Conservation (phyloP, 2,113 vertebrate genomes). For the Eurypyga helias region DNA sequence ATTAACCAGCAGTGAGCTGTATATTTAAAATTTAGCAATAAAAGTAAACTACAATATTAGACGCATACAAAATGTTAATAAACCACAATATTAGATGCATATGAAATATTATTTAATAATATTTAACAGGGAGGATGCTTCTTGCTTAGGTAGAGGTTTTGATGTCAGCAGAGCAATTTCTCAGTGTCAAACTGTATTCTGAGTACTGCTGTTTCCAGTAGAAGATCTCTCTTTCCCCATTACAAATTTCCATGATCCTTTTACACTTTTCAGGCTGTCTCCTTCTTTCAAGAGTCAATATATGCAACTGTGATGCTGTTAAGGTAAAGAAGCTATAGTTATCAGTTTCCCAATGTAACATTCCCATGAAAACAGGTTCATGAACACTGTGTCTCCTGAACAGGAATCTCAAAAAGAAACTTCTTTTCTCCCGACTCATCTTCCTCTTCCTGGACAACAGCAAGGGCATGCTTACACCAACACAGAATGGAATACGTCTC, state of each 20-base stretch:
- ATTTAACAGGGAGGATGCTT: not conserved
- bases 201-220: not conserved
- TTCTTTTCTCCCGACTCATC: not conserved
- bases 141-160: not conserved
- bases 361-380: not conserved
- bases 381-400: not conserved
- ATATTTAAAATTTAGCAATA: not conserved
- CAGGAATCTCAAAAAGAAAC: not conserved
- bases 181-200: not conserved
- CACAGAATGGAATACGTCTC: not conserved
- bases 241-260: not conserved
- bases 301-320: not conserved
- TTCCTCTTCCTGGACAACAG: not conserved
- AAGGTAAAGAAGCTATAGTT: not conserved
- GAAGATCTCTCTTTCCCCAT: not conserved
- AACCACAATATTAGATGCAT: not conserved
- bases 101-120: not conserved
- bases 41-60: not conserved
- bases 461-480: not conserved
- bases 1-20: not conserved
- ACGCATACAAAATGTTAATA: not conserved
- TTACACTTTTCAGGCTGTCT: not conserved
- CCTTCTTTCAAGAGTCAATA: not conserved
- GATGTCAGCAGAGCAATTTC: not conserved
- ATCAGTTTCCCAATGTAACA: not conserved